phyloP scores from a whole-genome alignment of 2,113 vertebrate species.

The Perognathus longimembris region DNA sequence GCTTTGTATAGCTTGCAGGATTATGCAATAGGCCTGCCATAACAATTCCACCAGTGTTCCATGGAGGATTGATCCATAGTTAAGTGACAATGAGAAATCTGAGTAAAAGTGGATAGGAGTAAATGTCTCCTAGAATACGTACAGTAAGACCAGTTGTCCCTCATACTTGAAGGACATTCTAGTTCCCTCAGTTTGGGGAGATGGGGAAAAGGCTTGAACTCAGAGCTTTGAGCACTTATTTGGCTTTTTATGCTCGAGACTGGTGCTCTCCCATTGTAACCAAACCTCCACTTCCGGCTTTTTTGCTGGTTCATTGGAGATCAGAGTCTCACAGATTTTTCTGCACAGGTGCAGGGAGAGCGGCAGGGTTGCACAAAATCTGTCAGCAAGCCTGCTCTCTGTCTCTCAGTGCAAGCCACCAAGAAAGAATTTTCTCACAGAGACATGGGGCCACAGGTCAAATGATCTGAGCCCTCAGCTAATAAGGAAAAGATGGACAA shows the following conservation, averaged over 20 bases:
- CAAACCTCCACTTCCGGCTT: no score
- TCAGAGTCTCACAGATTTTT: not conserved
- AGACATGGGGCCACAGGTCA: not conserved
- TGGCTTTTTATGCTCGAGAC: not conserved
- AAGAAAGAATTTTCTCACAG: not conserved
- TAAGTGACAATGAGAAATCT: not conserved
- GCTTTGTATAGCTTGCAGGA: not conserved
- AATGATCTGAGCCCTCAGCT: not conserved
- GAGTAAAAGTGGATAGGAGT: not conserved
- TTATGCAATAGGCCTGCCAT: not conserved
- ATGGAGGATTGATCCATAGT: not conserved
- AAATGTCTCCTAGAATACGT: not conserved
- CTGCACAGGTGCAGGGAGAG: not conserved
- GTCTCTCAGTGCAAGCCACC: not conserved
- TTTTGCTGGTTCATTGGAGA: no score
- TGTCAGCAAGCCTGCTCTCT: not conserved
- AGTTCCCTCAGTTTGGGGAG: no score
- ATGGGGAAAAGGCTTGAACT: no score
- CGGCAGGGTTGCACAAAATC: not conserved
- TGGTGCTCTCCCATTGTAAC: no score
- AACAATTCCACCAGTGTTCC: not conserved
- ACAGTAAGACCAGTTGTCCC: not conserved
- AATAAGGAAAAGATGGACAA: not conserved
- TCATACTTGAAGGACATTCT: not conserved
- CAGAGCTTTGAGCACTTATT: no score